phyloP scores from a whole-genome alignment of 2,797 vertebrate genomes.

The Acrossocheilus wenchowensis region DNA sequence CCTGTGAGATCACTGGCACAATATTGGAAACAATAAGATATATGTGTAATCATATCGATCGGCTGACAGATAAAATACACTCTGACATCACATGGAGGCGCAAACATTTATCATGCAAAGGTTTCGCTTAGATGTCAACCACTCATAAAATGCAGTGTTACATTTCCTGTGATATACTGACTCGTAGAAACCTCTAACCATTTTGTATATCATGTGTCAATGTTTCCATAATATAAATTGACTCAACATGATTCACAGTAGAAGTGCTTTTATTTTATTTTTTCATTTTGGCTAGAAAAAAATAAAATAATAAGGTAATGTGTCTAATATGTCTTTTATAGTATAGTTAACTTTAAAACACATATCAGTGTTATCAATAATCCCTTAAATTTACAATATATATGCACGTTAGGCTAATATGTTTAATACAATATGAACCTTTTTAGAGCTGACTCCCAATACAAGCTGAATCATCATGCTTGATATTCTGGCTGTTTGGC shows the following conservation, averaged over 20 bases:
- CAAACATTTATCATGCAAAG: slow-evolving; percentile 33
- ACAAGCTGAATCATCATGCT: slow-evolving; percentile 1
- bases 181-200: slow-evolving; percentile 6
- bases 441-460: slow-evolving; percentile 14
- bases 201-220: slow-evolving; percentile 1
- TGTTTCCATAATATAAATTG: slow-evolving; percentile 34
- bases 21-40: slow-evolving; percentile 34
- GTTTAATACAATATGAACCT: neutral
- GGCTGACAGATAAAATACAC: slow-evolving; percentile 24
- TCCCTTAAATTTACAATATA: neutral
- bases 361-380: neutral
- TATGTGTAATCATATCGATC: slow-evolving; percentile 54
- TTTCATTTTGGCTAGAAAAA: neutral
- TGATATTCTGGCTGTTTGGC: slow-evolving; percentile 20
- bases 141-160: slow-evolving; percentile 34
- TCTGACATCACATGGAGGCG: slow-evolving; percentile 20
- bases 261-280: neutral
- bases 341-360: neutral
- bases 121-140: slow-evolving; percentile 33
- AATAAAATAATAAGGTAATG: neutral
- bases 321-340: neutral
- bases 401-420: neutral
- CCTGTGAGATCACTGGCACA: slow-evolving; percentile 12
- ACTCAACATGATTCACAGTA: neutral
- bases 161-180: slow-evolving; percentile 40